phyloP scores from a whole-genome alignment of 2,888 invertebrate genomes.

The Lasioglossum morio region DNA sequence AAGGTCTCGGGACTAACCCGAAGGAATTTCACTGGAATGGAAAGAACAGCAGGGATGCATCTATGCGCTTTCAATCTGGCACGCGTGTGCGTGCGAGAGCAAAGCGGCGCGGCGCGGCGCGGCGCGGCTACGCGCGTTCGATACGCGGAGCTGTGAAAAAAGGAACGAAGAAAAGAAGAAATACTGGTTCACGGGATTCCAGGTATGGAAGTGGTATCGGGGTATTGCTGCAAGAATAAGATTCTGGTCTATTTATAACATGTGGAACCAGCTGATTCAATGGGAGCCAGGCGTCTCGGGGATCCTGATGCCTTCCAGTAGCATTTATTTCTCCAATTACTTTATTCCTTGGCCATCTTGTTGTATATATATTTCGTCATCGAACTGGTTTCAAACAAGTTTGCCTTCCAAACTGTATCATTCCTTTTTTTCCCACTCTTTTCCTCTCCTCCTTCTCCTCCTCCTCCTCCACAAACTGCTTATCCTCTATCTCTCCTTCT shows the following conservation, averaged over 20 bases:
- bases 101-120: conserved; percentile 3
- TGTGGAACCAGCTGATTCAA: conserved; percentile 72
- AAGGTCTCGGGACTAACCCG: neutral
- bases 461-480: neutral
- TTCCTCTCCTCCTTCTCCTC: too few species aligned
- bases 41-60: conserved; percentile 12
- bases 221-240: conserved; percentile 69
- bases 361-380: conserved; percentile 56
- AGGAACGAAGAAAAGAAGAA: conserved; percentile 43
- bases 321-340: conserved; percentile 66
- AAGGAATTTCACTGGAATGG: conserved; percentile 24
- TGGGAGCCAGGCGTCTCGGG: conserved; percentile 50
- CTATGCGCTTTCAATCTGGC: conserved; percentile 7
- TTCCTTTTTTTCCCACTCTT: neutral
- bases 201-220: conserved; percentile 71
- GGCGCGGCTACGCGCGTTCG: conserved; percentile 19
- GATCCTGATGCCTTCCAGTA: conserved; percentile 35
- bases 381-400: conserved; percentile 68
- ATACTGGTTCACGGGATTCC: conserved; percentile 65
- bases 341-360: conserved; percentile 54
- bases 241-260: conserved; percentile 75
- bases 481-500: neutral
- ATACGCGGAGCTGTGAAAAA: conserved; percentile 20
- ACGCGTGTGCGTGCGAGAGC: conserved; percentile 5
- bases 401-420: conserved; percentile 39